Evolutionary conservation across 2,797 vertebrate species (phyloP), one percentile per base, ranked within the genome.

Genomic region (Danio choprae): DNA sequence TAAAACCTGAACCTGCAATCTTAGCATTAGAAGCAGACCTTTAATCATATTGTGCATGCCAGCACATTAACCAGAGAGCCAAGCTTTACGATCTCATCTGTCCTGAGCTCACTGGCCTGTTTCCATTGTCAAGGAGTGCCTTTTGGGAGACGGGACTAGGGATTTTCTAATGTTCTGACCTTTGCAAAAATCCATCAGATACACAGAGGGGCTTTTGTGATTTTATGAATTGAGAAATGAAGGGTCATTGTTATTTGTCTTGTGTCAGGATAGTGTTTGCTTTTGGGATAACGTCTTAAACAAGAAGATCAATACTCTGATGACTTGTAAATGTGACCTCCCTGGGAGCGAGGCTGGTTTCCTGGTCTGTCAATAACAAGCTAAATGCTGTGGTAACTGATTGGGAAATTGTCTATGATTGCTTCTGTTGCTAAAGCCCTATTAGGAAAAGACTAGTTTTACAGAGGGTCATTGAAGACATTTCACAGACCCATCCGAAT

Each of bases 271-370:
- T 40, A 1, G 29, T 56, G 4, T 56, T 53, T 60, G 43, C 12
- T 41, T 75, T 76, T 53, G 15, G 20, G 43, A 68, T 22, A 68
- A 36, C 3, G 0, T 76, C 44, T 62, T 16, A 46, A 68, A 68
- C 76, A 82, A 74, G 53, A 40, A 79, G 64, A 74, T 81, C 75
- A 48, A 79, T 79, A 70, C 53, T 62, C 20, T 41, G 48, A 60
- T 70, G 70, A 51, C 64, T 59, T 74, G 67, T 48, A 64, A 55
- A 84, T 65, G 48, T 78, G 74, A 74, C 62, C 68, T 74, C 62
- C 65, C 20, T 20, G 36, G 9, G 41, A 75, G 44, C 36, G 1
- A 44, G 48, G 43, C 36, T 40, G 7, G n/a, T 63, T 68, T 22
- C 0, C n/a, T 12, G 43, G 50, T 20, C 3, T 41, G 74, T 36